phyloP scores from a whole-genome alignment of 1,140 invertebrate species.

The Solen grandis region DNA sequence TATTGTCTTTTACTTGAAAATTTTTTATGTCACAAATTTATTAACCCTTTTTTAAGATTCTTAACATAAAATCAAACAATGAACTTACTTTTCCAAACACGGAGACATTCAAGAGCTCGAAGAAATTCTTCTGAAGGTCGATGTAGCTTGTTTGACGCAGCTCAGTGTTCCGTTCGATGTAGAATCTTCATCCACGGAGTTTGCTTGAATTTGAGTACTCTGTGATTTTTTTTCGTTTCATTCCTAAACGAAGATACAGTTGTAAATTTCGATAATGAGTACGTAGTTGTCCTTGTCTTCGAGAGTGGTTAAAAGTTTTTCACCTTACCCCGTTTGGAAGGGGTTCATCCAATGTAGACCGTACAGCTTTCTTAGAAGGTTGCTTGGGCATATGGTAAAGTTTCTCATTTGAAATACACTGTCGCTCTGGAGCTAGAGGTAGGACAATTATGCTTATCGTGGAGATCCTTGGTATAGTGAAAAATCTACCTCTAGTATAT shows the following conservation, averaged over 20 bases:
- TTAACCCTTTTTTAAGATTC: no score
- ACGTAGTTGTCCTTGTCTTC: slow-evolving; percentile 59
- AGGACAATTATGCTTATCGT: slow-evolving; percentile 82
- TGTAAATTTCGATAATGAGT: slow-evolving; percentile 56
- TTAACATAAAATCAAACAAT: no score
- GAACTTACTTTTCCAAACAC: slow-evolving; percentile 78
- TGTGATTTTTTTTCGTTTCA: slow-evolving; percentile 47
- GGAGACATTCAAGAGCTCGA: slow-evolving; percentile 81
- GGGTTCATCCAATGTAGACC: not conserved
- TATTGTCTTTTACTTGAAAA: no score
- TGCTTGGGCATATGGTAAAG: slow-evolving; percentile 26
- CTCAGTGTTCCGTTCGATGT: slow-evolving; percentile 63
- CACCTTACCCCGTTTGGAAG: not conserved
- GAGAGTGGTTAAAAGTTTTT: slow-evolving; percentile 61
- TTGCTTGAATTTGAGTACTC: slow-evolving; percentile 53
- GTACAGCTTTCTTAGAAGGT: not conserved
- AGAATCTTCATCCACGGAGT: slow-evolving; percentile 42
- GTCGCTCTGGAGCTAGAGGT: slow-evolving; percentile 80
- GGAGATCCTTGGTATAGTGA: slow-evolving; percentile 77
- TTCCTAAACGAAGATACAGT: slow-evolving; percentile 47
- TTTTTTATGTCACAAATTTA: no score
- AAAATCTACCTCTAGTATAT: slow-evolving; percentile 82
- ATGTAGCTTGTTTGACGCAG: slow-evolving; percentile 74
- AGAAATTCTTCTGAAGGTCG: slow-evolving; percentile 81
- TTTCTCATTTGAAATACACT: slow-evolving; percentile 4